A percentile compares a stretch with the other conserved stretches of the same genome.
These are phyloP conservation scores for Capreolus pygargus DNA, from an alignment of 2,113 vertebrate species.

Conservation along the genomic window DNA sequence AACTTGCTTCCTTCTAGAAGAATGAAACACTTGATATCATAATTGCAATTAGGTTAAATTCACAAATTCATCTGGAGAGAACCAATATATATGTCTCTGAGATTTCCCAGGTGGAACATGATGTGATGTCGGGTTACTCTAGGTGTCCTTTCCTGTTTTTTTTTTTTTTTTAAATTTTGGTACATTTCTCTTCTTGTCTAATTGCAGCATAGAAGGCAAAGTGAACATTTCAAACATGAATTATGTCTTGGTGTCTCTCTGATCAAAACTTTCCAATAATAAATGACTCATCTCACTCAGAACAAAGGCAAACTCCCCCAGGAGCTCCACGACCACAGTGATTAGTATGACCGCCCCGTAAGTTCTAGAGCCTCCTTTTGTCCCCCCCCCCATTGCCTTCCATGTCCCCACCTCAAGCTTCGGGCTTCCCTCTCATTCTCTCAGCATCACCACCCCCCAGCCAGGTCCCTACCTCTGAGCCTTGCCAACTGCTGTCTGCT, in stretches of 20 bases:
- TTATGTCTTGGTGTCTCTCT: not conserved
- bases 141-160: rapidly evolving
- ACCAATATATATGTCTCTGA: rapidly evolving
- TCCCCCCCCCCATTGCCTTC: not conserved
- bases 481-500: not conserved
- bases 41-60: not conserved
- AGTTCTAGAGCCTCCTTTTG: rapidly evolving
- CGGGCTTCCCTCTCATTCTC: rapidly evolving
- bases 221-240: not conserved
- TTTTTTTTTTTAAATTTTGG: not conserved
- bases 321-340: rapidly evolving
- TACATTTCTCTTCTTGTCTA: not conserved
- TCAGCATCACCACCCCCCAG: no score
- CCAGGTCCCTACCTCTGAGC: rapidly evolving
- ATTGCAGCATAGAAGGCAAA: not conserved
- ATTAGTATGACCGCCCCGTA: rapidly evolving
- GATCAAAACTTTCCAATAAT: not conserved
- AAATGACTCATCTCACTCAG: not conserved
- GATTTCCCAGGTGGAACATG: rapidly evolving
- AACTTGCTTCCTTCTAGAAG: not conserved
- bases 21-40: not conserved
- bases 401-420: rapidly evolving
- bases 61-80: not conserved
- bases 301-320: not conserved
- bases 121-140: rapidly evolving